Percentiles rank a stretch among this genome's conserved stretches.
Conservation (phyloP, 2,113 vertebrate genomes). For the Colaptes auratus region DNA sequence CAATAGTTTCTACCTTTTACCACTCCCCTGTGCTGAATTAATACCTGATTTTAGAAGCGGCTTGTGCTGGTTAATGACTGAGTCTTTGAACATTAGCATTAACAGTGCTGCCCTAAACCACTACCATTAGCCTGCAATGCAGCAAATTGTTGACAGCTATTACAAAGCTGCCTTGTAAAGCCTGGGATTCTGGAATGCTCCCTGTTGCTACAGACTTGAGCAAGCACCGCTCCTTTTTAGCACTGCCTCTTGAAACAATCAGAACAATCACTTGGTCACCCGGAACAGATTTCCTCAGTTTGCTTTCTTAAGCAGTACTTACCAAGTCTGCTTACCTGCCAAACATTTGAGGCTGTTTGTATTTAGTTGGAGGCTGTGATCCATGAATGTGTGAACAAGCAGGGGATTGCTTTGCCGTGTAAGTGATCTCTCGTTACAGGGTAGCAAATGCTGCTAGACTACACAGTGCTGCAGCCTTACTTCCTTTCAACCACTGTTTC, state of each 20-base stretch:
- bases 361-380: neutral
- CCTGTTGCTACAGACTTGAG: neutral
- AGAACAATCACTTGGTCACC: neutral
- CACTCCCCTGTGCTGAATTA: slow-evolving; percentile 23
- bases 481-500: slow-evolving; percentile 7
- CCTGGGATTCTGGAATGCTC: slow-evolving; percentile 11
- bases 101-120: slow-evolving; percentile 36
- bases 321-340: neutral
- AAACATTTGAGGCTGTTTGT: neutral
- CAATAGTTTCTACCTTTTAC: slow-evolving; percentile 35
- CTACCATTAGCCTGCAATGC: slow-evolving; percentile 57
- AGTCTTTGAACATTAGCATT: slow-evolving; percentile 29
- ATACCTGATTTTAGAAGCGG: neutral
- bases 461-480: neutral
- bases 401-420: neutral
- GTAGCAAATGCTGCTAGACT: neutral
- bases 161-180: slow-evolving; percentile 59
- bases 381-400: neutral
- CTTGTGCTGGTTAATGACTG: neutral
- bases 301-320: neutral
- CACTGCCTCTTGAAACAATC: neutral
- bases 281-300: neutral
- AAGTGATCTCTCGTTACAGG: neutral
- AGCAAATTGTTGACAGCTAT: slow-evolving; percentile 59
- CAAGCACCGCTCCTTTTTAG: slow-evolving; percentile 13